Base-by-base conservation (phyloP, 2,888 invertebrate genomes). In the Deroplatys truncata region DNA sequence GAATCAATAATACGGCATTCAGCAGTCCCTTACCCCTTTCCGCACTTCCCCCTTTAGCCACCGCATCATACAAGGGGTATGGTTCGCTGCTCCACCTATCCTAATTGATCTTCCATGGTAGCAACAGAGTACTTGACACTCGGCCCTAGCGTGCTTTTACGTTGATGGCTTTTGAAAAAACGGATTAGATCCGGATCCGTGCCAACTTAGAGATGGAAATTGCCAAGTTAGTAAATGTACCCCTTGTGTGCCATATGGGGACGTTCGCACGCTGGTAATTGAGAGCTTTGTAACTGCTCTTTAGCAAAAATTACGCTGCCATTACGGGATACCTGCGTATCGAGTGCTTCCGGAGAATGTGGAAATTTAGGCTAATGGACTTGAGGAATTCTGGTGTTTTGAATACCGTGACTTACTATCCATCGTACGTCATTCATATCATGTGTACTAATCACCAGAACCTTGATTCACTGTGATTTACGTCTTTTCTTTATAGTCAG, bases 1-100 rank as follows among this genome's bases (percentile, higher is more conserved):
- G 85, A 85, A 85, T 85, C 85, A 49, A 85, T 85, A 85, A 85
- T 85, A 85, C 49, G 85, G 85, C 85, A 85, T 49, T 85, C 49
- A 85, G 85, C 85, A 85, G 28, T 49, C 43, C 85, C 85, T 43
- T 49, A 49, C 85, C 85, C 35, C 85, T 56, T 49, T 49, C 85
- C 85, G 49, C 85, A 49, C 85, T 16, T 56, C 49, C 85, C 28
- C 85, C 56, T 72, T 43, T 72, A 25, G 8, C 85, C 85, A 28
- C 28, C 28, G 49, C 35, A 85, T 72, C 56, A 72, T 72, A 49
- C 85, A 85, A 85, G 85, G 85, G 85, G 35, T 85, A n/a, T 25
- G 10, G n/a, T 49, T 85, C 84, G 28, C 84, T 84, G 28, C 84
- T 84, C 29, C 84, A 15, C 85, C 16, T 49, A 49, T 85, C 43